Evolutionary conservation across 2,888 invertebrate species (phyloP).

Genomic region (Agrotis clavis): DNA sequence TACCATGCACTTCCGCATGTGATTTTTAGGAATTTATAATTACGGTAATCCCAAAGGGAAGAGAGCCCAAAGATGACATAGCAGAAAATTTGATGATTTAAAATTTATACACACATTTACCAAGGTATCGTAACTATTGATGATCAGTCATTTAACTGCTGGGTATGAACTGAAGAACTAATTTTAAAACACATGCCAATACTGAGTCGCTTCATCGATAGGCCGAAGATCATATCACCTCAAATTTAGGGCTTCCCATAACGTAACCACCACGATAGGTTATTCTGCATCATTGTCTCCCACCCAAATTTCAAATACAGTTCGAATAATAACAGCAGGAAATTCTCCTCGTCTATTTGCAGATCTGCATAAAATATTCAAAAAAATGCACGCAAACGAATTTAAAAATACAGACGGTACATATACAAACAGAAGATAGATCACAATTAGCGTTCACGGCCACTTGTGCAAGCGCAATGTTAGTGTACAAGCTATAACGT

Average conservation of each 20-base stretch:
- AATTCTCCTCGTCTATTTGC: neutral
- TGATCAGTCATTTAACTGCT: neutral
- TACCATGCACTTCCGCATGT: neutral
- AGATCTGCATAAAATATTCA: slow-evolving; percentile 14
- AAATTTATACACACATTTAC: neutral
- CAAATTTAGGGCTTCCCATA: neutral
- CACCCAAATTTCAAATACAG: neutral
- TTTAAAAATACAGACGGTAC: slow-evolving; percentile 30
- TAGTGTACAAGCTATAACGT: slow-evolving; percentile 58
- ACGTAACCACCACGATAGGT: neutral
- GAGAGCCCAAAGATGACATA: slow-evolving; percentile 12
- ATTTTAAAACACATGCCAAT: neutral
- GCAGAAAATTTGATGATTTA: too few species aligned
- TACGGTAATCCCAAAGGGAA: slow-evolving; percentile 9
- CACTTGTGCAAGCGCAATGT: slow-evolving; percentile 51
- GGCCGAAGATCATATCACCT: too few species aligned
- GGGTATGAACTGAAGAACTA: neutral
- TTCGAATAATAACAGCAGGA: neutral
- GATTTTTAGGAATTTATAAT: neutral
- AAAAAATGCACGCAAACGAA: slow-evolving; percentile 11
- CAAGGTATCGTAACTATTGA: neutral
- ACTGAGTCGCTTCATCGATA: too few species aligned
- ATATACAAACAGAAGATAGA: slow-evolving; percentile 35
- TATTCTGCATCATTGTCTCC: neutral
- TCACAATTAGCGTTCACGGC: slow-evolving; percentile 66